Evolutionary conservation across 2,113 vertebrate genomes (phyloP).

Genomic region (Prunella fulvescens): DNA sequence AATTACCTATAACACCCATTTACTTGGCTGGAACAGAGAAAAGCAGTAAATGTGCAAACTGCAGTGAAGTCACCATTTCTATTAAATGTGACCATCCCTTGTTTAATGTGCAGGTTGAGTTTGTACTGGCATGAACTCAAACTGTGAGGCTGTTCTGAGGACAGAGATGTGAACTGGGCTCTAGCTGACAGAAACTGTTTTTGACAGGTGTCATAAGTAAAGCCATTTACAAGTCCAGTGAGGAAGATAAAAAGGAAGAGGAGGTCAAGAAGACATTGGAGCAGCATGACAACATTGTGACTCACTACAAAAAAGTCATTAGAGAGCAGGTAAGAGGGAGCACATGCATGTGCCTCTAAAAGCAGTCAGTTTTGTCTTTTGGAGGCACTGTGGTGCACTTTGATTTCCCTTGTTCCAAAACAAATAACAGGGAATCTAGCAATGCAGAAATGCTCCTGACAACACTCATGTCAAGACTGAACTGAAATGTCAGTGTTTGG

Average conservation of each 20-base stretch:
- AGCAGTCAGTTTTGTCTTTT: background rate
- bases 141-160: background rate
- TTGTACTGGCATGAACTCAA: background rate
- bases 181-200: background rate
- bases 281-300: constrained; percentile 96
- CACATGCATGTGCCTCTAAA: accelerated
- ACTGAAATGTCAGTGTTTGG: background rate
- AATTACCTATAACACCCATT: background rate
- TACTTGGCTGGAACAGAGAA: background rate
- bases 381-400: accelerated
- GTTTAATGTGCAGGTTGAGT: background rate
- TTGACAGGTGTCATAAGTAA: constrained; percentile 91
- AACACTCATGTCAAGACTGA: background rate
- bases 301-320: constrained; percentile 96
- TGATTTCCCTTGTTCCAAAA: accelerated
- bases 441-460: background rate
- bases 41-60: background rate
- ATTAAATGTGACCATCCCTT: background rate
- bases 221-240: constrained; percentile 95
- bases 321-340: constrained; percentile 85
- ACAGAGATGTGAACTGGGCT: background rate
- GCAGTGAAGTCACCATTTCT: accelerated
- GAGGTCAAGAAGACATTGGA: constrained; percentile 97
- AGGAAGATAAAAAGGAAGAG: constrained; percentile 97
- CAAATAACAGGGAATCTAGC: too few relatives aligned